Evolutionary conservation across 2,888 invertebrate genomes (phyloP), one percentile per base, ranked within the genome.

Genomic region (Lypha dubia): DNA sequence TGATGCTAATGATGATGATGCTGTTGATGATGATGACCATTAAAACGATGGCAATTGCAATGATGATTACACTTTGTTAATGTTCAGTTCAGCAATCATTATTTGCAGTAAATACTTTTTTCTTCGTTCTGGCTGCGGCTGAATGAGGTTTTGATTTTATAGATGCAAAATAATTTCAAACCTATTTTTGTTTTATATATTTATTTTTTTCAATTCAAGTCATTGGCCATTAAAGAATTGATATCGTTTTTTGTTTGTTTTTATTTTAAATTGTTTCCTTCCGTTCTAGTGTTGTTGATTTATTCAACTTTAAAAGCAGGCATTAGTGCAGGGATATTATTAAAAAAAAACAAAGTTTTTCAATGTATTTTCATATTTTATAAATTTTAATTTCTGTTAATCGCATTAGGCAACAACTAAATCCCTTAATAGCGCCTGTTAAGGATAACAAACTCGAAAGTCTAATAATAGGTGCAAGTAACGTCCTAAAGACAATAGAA

Each of bases 191-290:
- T 38, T 38, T 2, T 5, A 28, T 13, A 20, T 35, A 17, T 70
- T 17, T 28, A 24, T 28, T 28, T 63, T 35, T 3, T 56, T 22
- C 22, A 20, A 2, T 56, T 15, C 11, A 71, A 73, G 80, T 84
- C 84, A 80, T 35, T 84, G 80, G 70, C 76, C 60, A 51, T 71
- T 79, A 28, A 65, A 79, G 71, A 60, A n/a, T 17, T 32, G 20
- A 9, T 1, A 56, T n/a, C n/a, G n/a, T n/a, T n/a, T n/a, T n/a
- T n/a, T n/a, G n/a, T n/a, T n/a, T n/a, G 24, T 38, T 38, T 35
- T 0, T 8, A n/a, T 20, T 58, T 3, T 5, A 13, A 63, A 32
- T 41, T 41, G 15, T 13, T 3, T 9, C 2, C 1, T 15, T 1
- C 4, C 15, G 3, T 4, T 15, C 1, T 15, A 5, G 41, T 1